A percentile compares a stretch with the other conserved stretches of the same genome.
Evolutionary conservation across 1,140 invertebrate species (phyloP).

Genomic region (Tribolium castaneum): DNA sequence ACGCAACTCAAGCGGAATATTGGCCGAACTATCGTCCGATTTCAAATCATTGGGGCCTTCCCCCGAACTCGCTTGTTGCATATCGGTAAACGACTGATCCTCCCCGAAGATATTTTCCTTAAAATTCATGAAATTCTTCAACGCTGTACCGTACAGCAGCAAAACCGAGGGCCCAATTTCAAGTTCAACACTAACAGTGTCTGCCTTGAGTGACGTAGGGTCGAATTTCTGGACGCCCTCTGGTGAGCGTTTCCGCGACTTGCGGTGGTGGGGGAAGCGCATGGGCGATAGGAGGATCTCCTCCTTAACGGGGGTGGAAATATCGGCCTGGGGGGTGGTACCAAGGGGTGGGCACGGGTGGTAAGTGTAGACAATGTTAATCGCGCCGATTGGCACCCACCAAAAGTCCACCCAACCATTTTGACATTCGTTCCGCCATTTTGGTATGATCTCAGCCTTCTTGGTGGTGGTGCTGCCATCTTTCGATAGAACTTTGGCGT

Average conservation of each 20-base stretch:
- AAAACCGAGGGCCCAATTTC: conserved; percentile 94
- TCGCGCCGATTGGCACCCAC: conserved; percentile 92
- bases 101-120: conserved; percentile 98
- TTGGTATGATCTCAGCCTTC: conserved; percentile 71
- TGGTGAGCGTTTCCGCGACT: conserved; percentile 56
- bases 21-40: conserved; percentile 53
- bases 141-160: conserved; percentile 88
- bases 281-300: conserved; percentile 92
- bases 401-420: conserved; percentile 96
- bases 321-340: conserved; percentile 87
- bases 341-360: conserved; percentile 90
- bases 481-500: conserved; percentile 85
- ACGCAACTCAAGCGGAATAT: conserved; percentile 59
- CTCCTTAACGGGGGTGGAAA: conserved; percentile 94
- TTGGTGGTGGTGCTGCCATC: conserved; percentile 74
- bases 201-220: conserved; percentile 82
- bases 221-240: conserved; percentile 84
- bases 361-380: conserved; percentile 91
- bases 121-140: conserved; percentile 89
- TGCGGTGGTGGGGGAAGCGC: conserved; percentile 81
- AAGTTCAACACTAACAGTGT: conserved; percentile 89
- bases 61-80: conserved; percentile 73
- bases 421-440: conserved; percentile 90
- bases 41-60: conserved; percentile 55
- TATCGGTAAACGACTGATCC: conserved; percentile 93